phyloP scores from a whole-genome alignment of 2,888 invertebrate species.

The Andrena camellia region DNA sequence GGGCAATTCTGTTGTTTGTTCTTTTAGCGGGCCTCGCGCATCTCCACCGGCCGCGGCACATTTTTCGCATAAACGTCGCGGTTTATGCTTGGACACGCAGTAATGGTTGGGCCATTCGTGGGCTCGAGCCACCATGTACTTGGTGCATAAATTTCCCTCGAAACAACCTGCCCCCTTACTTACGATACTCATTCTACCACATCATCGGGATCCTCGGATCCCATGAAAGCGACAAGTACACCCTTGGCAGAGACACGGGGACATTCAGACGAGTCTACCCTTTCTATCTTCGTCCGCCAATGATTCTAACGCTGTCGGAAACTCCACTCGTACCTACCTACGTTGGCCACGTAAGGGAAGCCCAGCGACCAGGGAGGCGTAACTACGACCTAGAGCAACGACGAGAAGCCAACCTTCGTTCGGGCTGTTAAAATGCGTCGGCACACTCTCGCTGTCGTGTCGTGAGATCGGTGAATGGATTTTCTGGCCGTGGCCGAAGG shows the following conservation, averaged over 20 bases:
- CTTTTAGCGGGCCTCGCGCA: constrained; percentile 53
- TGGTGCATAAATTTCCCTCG: not conserved
- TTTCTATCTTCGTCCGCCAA: too few species aligned
- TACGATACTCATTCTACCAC: not conserved
- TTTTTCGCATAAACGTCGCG: constrained; percentile 77
- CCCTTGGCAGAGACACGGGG: too few species aligned
- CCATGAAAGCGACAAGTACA: too few species aligned
- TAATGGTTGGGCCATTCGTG: constrained; percentile 67
- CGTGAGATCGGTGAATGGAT: constrained; percentile 71
- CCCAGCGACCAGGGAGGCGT: not conserved
- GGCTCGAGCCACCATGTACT: not conserved
- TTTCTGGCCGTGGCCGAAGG: constrained; percentile 39
- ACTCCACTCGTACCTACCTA: not conserved
- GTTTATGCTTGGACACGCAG: constrained; percentile 81
- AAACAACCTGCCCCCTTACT: not conserved
- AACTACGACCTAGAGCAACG: constrained; percentile 67
- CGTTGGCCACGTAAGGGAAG: not conserved
- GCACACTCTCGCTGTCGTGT: constrained; percentile 69
- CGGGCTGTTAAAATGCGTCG: constrained; percentile 72
- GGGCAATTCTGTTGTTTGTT: constrained; percentile 70
- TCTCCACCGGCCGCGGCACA: constrained; percentile 27
- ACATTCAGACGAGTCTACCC: too few species aligned
- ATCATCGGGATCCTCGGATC: not conserved
- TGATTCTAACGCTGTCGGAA: not conserved
- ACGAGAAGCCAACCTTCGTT: constrained; percentile 34